Conservation (phyloP, 2,888 invertebrate species). For the Notodonta dromedarius region DNA sequence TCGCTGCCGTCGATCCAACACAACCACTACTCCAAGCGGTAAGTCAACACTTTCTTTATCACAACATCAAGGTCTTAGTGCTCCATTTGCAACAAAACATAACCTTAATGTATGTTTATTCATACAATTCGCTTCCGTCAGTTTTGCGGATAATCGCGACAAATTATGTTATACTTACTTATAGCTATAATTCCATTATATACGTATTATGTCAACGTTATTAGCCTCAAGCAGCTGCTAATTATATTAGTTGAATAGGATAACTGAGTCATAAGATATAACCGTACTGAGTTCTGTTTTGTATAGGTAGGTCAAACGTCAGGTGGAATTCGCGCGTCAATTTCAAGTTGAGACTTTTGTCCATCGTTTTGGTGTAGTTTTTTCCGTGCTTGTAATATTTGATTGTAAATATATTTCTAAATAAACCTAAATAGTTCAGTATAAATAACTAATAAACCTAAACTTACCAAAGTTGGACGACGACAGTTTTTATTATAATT, state of each 20-base stretch:
- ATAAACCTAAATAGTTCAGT: no score
- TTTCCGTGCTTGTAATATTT: no score
- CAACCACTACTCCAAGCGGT: slow-evolving; percentile 26
- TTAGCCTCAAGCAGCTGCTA: slow-evolving; percentile 20
- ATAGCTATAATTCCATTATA: slow-evolving; percentile 6
- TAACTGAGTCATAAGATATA: neutral
- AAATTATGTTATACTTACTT: neutral
- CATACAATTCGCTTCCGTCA: slow-evolving; percentile 36
- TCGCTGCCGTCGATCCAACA: slow-evolving; percentile 29
- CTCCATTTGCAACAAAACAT: neutral
- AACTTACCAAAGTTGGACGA: no score
- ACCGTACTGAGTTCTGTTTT: slow-evolving; percentile 1
- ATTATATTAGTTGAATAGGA: slow-evolving; percentile 30
- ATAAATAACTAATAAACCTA: no score
- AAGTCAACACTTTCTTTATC: slow-evolving; percentile 21
- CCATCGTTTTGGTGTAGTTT: neutral
- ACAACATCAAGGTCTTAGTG: slow-evolving; percentile 2
- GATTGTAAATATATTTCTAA: no score
- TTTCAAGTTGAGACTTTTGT: slow-evolving; percentile 1
- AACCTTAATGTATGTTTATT: slow-evolving; percentile 17
- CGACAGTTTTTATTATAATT: no score
- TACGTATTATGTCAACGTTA: slow-evolving; percentile 9
- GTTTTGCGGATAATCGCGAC: slow-evolving; percentile 15
- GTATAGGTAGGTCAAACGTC: slow-evolving; percentile 25
- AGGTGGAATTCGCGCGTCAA: slow-evolving; percentile 33